Conservation (phyloP, 2,888 invertebrate species). For the Byasa hedistus region DNA sequence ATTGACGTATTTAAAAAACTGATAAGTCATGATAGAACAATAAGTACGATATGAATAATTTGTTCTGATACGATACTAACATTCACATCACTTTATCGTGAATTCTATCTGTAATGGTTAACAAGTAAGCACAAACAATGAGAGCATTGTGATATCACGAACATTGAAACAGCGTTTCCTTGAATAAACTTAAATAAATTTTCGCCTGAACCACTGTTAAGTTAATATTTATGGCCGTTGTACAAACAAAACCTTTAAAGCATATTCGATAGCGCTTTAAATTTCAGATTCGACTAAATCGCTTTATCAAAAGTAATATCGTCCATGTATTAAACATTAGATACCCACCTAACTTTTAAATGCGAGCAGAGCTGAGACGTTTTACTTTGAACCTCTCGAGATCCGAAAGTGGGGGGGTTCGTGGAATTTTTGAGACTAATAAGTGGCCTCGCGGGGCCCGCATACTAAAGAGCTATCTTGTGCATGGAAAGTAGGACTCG, state of each 20-base stretch:
- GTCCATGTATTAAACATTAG: slow-evolving; percentile 76
- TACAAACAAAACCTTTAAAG: slow-evolving; percentile 66
- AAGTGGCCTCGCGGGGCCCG: slow-evolving; percentile 68
- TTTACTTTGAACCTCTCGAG: slow-evolving; percentile 59
- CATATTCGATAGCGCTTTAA: slow-evolving; percentile 75
- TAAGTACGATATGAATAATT: slow-evolving; percentile 53
- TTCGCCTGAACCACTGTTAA: slow-evolving; percentile 55
- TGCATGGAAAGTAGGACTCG: slow-evolving; percentile 67
- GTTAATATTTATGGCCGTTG: slow-evolving; percentile 71
- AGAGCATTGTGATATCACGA: slow-evolving; percentile 27
- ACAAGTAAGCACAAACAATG: slow-evolving; percentile 26
- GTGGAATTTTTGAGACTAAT: slow-evolving; percentile 77
- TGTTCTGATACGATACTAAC: slow-evolving; percentile 49
- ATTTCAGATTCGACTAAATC: slow-evolving; percentile 76
- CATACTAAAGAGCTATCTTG: slow-evolving; percentile 72
- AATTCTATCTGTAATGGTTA: slow-evolving; percentile 27
- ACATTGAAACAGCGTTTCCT: slow-evolving; percentile 31
- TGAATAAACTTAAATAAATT: slow-evolving; percentile 43
- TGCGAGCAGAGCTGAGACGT: slow-evolving; percentile 57
- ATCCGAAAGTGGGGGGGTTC: slow-evolving; percentile 57
- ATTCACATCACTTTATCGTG: slow-evolving; percentile 33
- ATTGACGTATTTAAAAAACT: slow-evolving; percentile 57
- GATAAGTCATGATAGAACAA: slow-evolving; percentile 67
- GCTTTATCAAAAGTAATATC: slow-evolving; percentile 79
- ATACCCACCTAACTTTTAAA: slow-evolving; percentile 67